phyloP scores from a whole-genome alignment of 2,113 vertebrate genomes.

The Poeciliopsis prolifica region DNA sequence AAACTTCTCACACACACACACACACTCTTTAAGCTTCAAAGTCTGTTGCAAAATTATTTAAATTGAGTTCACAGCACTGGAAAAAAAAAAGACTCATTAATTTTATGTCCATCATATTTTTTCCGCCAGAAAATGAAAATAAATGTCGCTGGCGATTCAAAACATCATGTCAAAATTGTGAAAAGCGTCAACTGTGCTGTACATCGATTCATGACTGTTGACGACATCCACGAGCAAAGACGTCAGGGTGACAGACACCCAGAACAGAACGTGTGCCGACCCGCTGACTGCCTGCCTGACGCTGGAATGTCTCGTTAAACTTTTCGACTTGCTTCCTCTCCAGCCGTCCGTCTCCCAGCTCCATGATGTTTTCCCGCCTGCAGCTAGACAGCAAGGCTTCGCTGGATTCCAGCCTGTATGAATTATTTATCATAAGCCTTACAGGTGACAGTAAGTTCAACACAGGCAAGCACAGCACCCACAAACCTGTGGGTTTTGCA shows the following conservation, averaged over 20 bases:
- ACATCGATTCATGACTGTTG: not conserved
- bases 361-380: conserved; percentile 25
- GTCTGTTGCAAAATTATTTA: no score
- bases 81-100: no score
- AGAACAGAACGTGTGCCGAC: conserved; percentile 54
- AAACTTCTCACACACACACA: no score
- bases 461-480: conserved; percentile 9
- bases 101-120: not conserved
- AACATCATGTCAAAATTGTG: not conserved
- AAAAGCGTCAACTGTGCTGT: not conserved
- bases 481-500: not conserved
- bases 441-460: conserved; percentile 40
- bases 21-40: no score
- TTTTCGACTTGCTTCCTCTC: conserved; percentile 20
- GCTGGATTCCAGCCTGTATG: conserved; percentile 20
- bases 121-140: not conserved
- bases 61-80: no score
- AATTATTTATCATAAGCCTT: conserved; percentile 29
- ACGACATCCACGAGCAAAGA: not conserved
- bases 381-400: conserved; percentile 34
- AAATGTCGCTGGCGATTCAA: not conserved
- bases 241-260: not conserved
- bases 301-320: conserved; percentile 52
- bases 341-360: not conserved
- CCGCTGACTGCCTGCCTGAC: conserved; percentile 40